These are phyloP conservation scores for Cygnus atratus DNA, from an alignment of 2,113 vertebrate genomes.

Conservation along the genomic window DNA sequence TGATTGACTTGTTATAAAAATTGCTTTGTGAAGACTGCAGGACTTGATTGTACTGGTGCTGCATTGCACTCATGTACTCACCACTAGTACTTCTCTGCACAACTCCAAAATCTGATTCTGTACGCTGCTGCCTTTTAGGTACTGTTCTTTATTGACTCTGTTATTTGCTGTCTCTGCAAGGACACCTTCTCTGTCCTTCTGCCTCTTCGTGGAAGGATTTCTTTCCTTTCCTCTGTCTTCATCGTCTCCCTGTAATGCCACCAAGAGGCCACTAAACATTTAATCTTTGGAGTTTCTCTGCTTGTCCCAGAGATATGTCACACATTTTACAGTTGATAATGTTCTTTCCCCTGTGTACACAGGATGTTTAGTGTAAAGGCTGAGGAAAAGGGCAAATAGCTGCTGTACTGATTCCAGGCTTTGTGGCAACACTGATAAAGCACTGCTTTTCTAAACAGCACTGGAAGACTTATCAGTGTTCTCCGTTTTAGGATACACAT, in stretches of 20 bases:
- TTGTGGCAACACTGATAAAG: background rate
- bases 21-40: background rate
- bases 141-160: background rate
- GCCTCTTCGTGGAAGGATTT: background rate
- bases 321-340: background rate
- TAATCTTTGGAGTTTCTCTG: background rate
- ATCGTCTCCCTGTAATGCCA: background rate
- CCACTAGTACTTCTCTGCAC: background rate
- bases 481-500: background rate
- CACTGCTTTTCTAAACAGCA: background rate
- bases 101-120: background rate
- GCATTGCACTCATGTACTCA: accelerated
- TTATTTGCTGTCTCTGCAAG: background rate
- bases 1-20: background rate
- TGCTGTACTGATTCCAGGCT: background rate
- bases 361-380: background rate
- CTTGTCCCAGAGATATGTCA: background rate
- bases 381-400: background rate
- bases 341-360: background rate
- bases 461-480: background rate
- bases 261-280: background rate
- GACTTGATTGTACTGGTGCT: accelerated
- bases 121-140: background rate
- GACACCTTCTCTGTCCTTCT: background rate
- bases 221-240: background rate